Evolutionary conservation across 2,797 vertebrate genomes (phyloP), one percentile per base, ranked within the genome.

Genomic region (Acridotheres tristis): DNA sequence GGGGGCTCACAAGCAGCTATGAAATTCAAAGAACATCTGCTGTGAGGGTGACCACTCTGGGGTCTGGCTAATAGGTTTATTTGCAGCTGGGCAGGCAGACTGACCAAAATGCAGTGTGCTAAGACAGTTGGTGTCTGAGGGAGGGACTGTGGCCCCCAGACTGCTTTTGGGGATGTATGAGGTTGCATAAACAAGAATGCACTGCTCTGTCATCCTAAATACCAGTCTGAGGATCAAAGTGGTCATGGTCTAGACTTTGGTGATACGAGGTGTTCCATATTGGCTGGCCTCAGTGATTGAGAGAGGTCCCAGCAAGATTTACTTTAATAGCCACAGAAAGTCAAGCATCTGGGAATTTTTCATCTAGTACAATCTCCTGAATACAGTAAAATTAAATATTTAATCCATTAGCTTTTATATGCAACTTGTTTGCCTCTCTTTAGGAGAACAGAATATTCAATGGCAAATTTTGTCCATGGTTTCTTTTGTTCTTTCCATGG

Each of bases 71-170:
- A 40, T 4, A 34, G 5, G 8, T 59, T 74, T 69, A 22, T 74
- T 73, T 74, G 30, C 53, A 69, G 21, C 32, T 54, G 27, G 57
- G 4, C 19, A 34, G 32, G 26, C 32, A 79, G 34, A 29, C 7
- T 51, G 72, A 32, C 32, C 0, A 3, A 83, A 66, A 62, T 2
- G 10, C 9, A 15, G 5, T 9, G 15, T 50, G 26, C 5, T 23
- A 26, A 47, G 23, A 34, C 6, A 69, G 4, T 7, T 48, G 38
- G 26, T 30, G 18, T 58, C 43, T 85, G 77, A 58, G 27, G 43
- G 40, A 61, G 9, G 16, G 5, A 42, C 0, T 0, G 2, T 10
- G 26, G 14, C 3, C 26, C 26, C 13, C 9, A 43, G 51, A 30
- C 17, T 53, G 29, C 29, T 53, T 53, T 27, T 53, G 51, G 51